Evolutionary conservation across 2,113 vertebrate species (phyloP), one percentile per base, ranked within the genome.

Genomic region (Xyrauchen texanus): DNA sequence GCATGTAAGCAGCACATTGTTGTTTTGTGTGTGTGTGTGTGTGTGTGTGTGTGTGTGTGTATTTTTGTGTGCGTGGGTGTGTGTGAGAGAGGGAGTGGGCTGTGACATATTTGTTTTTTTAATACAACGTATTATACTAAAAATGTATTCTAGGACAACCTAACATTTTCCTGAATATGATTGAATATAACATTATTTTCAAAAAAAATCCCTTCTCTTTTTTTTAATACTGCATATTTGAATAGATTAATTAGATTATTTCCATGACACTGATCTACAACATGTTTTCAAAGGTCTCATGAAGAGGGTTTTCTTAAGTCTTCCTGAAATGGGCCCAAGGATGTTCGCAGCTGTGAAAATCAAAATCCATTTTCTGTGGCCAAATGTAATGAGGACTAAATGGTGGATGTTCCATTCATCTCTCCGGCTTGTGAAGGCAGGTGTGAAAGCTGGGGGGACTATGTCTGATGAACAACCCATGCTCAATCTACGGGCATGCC

Each of bases 1-100:
- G 87, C 93, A 93, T 92, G 81, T 92, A 92, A 93, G 90, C 84
- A 87, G 87, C 72, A 75, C 81, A 79, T 83, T 92, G 89, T 86
- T 91, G 88, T 81, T 88, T 79, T 82, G 85, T 81, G 80, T 74
- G 66, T 83, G 75, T 86, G 80, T 82, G 64, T 60, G 80, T 84
- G 77, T 87, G 82, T n/a, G n/a, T n/a, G n/a, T n/a, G n/a, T n/a
- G n/a, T n/a, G n/a, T 34, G 21, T 3, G 21, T 34, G 21, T 34
- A 34, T 34, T 34, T 34, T 34, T 1, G 21, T 34, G 21, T 34
- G 21, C 3, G 21, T 34, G 21, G 21, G 21, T 34, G 21, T 34
- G 21, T 34, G 21, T 34, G 57, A 79, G 86, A 76, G 89, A 76
- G 85, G 68, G 74, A 83, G 61, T 72, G 75, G 73, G 64, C 80